Conservation (phyloP, 2,113 vertebrate species). For the Scartelaos histophorus region DNA sequence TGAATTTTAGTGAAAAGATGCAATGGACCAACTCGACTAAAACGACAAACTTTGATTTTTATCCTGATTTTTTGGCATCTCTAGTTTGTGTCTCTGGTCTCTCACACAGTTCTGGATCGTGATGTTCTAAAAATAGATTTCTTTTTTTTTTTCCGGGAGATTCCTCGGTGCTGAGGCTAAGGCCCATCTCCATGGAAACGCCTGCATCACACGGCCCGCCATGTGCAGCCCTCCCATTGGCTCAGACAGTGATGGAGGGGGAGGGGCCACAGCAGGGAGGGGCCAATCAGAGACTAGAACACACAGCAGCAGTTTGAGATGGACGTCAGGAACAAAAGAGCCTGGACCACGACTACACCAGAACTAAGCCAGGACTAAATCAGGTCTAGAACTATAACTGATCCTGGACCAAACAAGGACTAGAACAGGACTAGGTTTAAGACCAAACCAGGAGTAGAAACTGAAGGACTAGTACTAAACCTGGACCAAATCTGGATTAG, state of each 20-base stretch:
- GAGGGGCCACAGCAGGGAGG: background rate
- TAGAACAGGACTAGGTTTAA: background rate
- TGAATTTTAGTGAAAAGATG: no score
- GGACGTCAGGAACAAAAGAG: no score
- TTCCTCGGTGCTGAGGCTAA: background rate
- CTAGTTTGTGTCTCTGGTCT: no score
- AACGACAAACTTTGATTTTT: no score
- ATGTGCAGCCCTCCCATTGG: background rate
- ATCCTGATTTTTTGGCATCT: no score
- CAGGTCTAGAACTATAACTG: no score
- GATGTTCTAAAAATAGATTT: slow-evolving; percentile 4
- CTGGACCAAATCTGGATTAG: background rate
- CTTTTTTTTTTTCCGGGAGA: background rate
- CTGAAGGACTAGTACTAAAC: background rate
- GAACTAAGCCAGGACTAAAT: no score
- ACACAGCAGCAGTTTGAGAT: background rate
- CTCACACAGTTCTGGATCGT: background rate
- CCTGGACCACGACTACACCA: no score
- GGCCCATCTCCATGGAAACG: background rate
- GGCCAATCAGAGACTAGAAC: slow-evolving; percentile 2
- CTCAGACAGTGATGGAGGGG: background rate
- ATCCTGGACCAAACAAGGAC: background rate
- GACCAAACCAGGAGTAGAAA: background rate
- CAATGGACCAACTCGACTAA: no score
- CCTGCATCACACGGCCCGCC: background rate